These are phyloP conservation scores for Prionailurus viverrinus DNA, from an alignment of 2,113 vertebrate species.

Conservation along the genomic window DNA sequence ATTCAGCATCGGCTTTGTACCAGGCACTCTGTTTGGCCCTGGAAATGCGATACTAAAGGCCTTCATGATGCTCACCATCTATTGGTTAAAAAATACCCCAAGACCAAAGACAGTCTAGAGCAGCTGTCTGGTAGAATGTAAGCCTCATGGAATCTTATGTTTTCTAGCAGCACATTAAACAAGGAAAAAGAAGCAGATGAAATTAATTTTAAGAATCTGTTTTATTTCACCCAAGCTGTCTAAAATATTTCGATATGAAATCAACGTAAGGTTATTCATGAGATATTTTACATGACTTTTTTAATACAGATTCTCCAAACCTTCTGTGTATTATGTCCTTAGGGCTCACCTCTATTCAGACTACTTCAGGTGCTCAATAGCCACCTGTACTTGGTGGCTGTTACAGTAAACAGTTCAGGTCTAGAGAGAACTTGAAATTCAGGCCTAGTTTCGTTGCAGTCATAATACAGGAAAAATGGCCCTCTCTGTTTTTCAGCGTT, in stretches of 20 bases:
- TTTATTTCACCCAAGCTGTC: background rate
- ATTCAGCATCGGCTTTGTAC: background rate
- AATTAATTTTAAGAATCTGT: background rate
- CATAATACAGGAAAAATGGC: background rate
- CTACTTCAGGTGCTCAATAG: background rate
- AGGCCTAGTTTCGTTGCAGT: background rate
- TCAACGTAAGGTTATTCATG: background rate
- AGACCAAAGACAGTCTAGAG: background rate
- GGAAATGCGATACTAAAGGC: background rate
- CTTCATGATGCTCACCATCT: background rate
- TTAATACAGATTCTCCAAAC: background rate
- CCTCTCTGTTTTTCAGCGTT: background rate
- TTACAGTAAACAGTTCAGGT: background rate
- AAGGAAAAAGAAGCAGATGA: background rate
- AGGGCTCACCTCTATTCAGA: background rate
- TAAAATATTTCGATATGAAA: background rate
- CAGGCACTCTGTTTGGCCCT: background rate
- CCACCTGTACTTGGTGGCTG: too few relatives aligned
- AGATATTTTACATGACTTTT: background rate
- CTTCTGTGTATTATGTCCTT: background rate
- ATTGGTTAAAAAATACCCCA: background rate
- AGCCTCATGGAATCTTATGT: background rate
- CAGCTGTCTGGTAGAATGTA: background rate
- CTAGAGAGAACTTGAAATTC: background rate
- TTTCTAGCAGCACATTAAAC: background rate